Percentiles rank a stretch among this genome's conserved stretches.
These are phyloP conservation scores for Saxicola maurus DNA, from an alignment of 2,797 vertebrate genomes.

Conservation along the genomic window DNA sequence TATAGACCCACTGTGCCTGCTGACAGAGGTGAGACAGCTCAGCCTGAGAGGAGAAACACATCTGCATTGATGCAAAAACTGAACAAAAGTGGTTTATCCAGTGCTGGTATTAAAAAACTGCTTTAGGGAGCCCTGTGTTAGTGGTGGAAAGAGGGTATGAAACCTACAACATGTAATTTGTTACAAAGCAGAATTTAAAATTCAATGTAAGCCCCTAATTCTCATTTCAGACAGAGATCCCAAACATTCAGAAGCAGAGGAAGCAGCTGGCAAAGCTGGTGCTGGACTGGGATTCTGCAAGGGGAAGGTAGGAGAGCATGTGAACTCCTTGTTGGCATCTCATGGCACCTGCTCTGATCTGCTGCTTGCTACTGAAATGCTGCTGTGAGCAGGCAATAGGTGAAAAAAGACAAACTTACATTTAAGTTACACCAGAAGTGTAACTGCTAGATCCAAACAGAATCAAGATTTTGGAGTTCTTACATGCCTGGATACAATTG, in stretches of 20 bases:
- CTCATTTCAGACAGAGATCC: conserved; percentile 86
- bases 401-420: rapidly evolving
- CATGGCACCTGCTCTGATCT: neutral
- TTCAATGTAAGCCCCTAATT: neutral
- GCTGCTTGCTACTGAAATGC: neutral
- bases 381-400: neutral
- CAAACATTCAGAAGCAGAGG: conserved; percentile 97
- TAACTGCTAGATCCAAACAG: neutral
- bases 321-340: neutral
- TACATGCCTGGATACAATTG: rapidly evolving
- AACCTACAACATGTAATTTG: neutral
- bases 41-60: neutral
- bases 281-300: conserved; percentile 95
- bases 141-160: neutral
- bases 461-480: neutral
- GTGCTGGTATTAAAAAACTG: neutral
- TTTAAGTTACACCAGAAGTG: neutral
- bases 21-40: conserved; percentile 85
- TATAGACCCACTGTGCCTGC: conserved; percentile 85
- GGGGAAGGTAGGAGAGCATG: conserved; percentile 79
- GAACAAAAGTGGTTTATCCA: neutral
- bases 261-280: conserved; percentile 93
- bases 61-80: neutral
- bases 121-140: neutral
- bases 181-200: neutral